Conservation (phyloP, 2,797 vertebrate genomes). For the Pangasius mekongensis region DNA sequence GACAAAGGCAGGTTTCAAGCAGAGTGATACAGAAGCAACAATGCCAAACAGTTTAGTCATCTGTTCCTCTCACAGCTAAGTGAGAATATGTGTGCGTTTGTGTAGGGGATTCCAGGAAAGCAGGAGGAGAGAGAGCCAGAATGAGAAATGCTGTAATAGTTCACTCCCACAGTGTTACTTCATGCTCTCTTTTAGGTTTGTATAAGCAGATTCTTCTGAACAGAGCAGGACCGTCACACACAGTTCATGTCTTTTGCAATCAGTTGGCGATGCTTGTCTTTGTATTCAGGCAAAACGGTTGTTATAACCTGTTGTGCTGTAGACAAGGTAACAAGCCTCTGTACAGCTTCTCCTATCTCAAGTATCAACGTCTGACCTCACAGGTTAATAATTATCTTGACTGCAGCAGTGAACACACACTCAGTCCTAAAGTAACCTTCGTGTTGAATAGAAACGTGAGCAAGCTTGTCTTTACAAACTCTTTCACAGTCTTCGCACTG, state of each 20-base stretch:
- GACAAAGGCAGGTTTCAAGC: background rate
- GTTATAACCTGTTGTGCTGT: background rate
- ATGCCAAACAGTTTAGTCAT: background rate
- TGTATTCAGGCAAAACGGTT: background rate
- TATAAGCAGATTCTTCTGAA: background rate
- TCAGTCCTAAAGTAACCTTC: background rate
- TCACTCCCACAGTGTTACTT: background rate
- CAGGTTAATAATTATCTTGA: slow-evolving; percentile 20
- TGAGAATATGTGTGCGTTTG: background rate
- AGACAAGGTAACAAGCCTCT: background rate
- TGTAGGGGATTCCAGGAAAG: background rate
- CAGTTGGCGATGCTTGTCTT: background rate
- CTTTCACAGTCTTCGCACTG: background rate
- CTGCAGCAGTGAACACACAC: background rate
- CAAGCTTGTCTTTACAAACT: background rate
- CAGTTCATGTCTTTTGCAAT: background rate
- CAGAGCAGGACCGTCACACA: background rate
- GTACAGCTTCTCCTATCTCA: background rate
- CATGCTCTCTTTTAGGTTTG: background rate
- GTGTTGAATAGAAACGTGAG: background rate
- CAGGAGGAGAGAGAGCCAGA: background rate
- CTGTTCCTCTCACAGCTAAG: background rate
- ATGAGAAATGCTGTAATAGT: background rate
- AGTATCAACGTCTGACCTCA: background rate
- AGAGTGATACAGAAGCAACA: background rate